phyloP scores from a whole-genome alignment of 2,888 invertebrate species.

The Meiosimyza platycephala region DNA sequence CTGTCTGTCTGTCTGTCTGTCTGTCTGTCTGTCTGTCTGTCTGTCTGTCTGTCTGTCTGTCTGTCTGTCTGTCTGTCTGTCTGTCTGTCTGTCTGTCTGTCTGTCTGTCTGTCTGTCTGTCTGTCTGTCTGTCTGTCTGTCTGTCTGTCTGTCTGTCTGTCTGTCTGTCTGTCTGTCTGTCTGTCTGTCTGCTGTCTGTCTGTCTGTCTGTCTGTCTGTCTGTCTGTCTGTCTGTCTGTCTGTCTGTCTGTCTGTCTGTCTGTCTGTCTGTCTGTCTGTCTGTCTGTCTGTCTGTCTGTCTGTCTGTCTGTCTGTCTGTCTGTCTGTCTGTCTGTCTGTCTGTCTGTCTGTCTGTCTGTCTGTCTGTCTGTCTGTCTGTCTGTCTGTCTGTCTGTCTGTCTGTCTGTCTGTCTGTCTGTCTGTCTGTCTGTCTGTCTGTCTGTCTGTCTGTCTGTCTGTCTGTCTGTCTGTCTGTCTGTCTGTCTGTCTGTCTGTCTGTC shows the following conservation, averaged over 20 bases:
- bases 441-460: conserved; percentile 5
- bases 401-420: not conserved
- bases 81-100: too few species aligned
- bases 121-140: conserved; percentile 1
- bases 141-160: not conserved
- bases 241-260: conserved; percentile 3
- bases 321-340: not conserved
- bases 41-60: too few species aligned
- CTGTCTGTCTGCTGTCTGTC: conserved; percentile 5
- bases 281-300: conserved; percentile 1
- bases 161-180: conserved; percentile 5
- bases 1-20: too few species aligned
- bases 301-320: not conserved
- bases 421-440: conserved; percentile 5
- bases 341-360: not conserved
- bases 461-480: conserved; percentile 5
- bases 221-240: not conserved
- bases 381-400: not conserved
- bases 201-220: conserved; percentile 5
- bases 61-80: too few species aligned
- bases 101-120: too few species aligned
- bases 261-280: not conserved
- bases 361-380: not conserved
- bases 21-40: too few species aligned
- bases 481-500: conserved; percentile 1